Percentiles rank a stretch among this genome's conserved stretches.
phyloP scores from a whole-genome alignment of 1,140 invertebrate species.

The Propsilocerus akamusi region DNA sequence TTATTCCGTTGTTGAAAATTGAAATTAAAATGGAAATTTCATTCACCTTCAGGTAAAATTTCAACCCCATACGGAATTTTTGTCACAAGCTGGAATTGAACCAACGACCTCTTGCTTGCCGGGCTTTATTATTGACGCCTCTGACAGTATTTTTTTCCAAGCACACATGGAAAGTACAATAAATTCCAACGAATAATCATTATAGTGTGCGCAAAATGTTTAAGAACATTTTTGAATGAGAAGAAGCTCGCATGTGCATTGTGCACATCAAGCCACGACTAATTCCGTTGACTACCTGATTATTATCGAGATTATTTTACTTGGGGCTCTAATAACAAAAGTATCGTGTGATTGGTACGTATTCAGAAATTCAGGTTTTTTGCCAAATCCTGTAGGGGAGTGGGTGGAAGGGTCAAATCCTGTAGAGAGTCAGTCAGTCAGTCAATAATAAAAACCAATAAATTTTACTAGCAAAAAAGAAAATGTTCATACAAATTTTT shows the following conservation, averaged over 20 bases:
- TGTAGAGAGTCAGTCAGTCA: not conserved
- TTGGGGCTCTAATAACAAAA: slow-evolving; percentile 50
- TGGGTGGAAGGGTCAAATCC: too few species aligned
- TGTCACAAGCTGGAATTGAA: too few species aligned
- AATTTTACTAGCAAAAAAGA: not conserved
- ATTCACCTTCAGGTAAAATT: too few species aligned
- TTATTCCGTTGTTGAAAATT: too few species aligned
- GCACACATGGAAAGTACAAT: slow-evolving; percentile 3
- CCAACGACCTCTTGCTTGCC: too few species aligned
- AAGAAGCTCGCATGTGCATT: slow-evolving; percentile 52
- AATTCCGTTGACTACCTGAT: slow-evolving; percentile 75
- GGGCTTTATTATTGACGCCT: slow-evolving; percentile 5
- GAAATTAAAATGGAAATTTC: too few species aligned
- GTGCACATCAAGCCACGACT: slow-evolving; percentile 44
- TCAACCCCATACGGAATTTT: too few species aligned
- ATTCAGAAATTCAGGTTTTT: slow-evolving; percentile 65
- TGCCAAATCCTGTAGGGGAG: slow-evolving; percentile 74
- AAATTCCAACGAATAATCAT: slow-evolving; percentile 29
- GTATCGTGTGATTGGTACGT: slow-evolving; percentile 74
- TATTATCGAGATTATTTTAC: slow-evolving; percentile 42
- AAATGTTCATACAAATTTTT: too few species aligned
- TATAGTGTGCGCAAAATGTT: slow-evolving; percentile 49
- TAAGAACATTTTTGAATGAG: slow-evolving; percentile 46
- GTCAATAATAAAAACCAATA: not conserved
- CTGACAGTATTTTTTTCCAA: slow-evolving; percentile 5